Evolutionary conservation across 2,113 vertebrate genomes (phyloP).

Genomic region (Pelvicachromis taeniatus): DNA sequence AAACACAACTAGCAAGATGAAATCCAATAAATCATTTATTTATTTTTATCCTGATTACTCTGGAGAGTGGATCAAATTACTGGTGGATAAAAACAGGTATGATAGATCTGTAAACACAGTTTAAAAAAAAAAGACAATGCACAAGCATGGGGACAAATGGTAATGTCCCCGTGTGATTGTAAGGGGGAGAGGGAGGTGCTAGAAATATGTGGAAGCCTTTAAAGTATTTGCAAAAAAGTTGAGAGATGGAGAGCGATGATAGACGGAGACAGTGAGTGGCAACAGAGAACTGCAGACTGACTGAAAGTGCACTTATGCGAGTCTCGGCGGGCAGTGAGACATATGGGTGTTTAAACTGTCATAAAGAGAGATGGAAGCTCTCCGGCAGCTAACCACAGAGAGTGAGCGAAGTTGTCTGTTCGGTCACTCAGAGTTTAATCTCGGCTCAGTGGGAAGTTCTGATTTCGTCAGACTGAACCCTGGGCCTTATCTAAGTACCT

Average conservation of each 20-base stretch:
- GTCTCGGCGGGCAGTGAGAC: neutral
- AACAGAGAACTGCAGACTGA: neutral
- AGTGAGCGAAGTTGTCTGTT: slow-evolving; percentile 1
- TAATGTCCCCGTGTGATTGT: neutral
- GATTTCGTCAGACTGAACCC: slow-evolving; percentile 50
- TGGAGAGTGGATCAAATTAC: neutral
- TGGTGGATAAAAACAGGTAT: neutral
- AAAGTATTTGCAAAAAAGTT: neutral
- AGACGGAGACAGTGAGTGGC: neutral
- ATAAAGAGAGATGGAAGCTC: slow-evolving; percentile 10
- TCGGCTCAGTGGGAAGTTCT: slow-evolving; percentile 58
- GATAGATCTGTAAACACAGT: neutral
- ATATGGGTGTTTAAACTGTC: slow-evolving; percentile 48
- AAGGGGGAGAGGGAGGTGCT: neutral
- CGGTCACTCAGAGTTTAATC: slow-evolving; percentile 71
- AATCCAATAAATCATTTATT: neutral
- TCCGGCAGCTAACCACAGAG: neutral
- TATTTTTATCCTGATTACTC: neutral
- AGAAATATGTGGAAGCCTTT: neutral
- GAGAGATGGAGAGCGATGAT: neutral
- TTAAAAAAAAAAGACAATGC: neutral
- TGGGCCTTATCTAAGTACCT: slow-evolving; percentile 35
- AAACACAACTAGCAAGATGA: neutral
- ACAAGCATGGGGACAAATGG: neutral
- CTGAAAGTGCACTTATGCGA: slow-evolving; percentile 34